Conservation (phyloP, 2,113 vertebrate genomes). For the Columbina picui region DNA sequence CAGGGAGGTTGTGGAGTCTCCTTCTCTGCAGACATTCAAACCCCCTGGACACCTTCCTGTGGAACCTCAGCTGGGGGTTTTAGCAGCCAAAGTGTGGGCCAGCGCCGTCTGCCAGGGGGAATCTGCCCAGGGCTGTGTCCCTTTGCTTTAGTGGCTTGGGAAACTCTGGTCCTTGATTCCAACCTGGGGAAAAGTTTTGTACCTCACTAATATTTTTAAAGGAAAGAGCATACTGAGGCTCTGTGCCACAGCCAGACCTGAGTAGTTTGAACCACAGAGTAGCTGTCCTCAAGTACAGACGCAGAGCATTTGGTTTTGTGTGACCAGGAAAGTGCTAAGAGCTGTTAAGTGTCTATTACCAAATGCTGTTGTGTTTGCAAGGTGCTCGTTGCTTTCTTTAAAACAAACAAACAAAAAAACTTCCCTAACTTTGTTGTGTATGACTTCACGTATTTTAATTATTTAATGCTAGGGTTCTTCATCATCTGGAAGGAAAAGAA, state of each 20-base stretch:
- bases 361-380: background rate
- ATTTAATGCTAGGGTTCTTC: constrained; percentile 70
- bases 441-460: background rate
- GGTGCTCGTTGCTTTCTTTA: background rate
- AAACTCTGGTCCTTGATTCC: background rate
- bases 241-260: background rate
- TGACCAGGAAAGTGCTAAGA: background rate
- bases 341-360: background rate
- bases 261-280: background rate
- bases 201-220: background rate
- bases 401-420: background rate
- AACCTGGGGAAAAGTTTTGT: background rate
- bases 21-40: too few species aligned
- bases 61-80: background rate
- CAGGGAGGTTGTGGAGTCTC: too few species aligned
- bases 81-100: background rate
- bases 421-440: background rate
- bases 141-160: background rate
- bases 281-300: background rate
- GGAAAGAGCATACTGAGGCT: background rate
- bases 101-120: background rate
- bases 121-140: background rate
- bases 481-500: constrained; percentile 81
- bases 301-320: background rate
- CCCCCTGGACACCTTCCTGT: too few species aligned